These are phyloP conservation scores for Leptoclinus maculatus DNA, from an alignment of 2,797 vertebrate genomes.

Conservation along the genomic window DNA sequence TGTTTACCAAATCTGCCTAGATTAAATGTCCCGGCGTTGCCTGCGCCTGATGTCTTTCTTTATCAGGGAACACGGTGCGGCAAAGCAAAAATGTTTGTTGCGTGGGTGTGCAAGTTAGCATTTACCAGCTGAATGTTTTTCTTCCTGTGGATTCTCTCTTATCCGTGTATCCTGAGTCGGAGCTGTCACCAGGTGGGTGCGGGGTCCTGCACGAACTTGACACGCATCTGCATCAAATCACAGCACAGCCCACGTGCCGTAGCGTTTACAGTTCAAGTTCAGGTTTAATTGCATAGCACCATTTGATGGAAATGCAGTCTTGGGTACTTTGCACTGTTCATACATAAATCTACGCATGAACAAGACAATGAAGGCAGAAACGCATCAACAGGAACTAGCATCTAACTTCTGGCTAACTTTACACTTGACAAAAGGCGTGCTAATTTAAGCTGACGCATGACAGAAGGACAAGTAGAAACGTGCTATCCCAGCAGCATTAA, in stretches of 20 bases:
- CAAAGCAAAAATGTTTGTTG: slow-evolving; percentile 40
- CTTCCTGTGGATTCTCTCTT: slow-evolving; percentile 20
- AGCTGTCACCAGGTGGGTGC: slow-evolving; percentile 30
- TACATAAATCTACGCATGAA: background rate
- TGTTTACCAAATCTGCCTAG: slow-evolving; percentile 68
- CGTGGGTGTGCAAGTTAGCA: slow-evolving; percentile 51
- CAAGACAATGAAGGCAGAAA: background rate
- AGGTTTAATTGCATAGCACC: slow-evolving; percentile 38
- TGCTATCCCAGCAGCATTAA: background rate
- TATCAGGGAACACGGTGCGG: slow-evolving; percentile 50
- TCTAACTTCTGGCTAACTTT: background rate
- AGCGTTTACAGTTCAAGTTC: slow-evolving; percentile 37
- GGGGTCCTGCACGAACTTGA: slow-evolving; percentile 37
- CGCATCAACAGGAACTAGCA: background rate
- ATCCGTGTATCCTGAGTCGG: slow-evolving; percentile 39
- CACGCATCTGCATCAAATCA: slow-evolving; percentile 20
- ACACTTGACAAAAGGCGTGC: background rate
- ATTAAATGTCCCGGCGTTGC: slow-evolving; percentile 63
- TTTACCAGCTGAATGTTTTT: slow-evolving; percentile 42
- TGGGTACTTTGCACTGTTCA: slow-evolving; percentile 15
- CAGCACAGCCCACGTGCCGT: slow-evolving; percentile 27
- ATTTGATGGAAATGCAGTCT: slow-evolving; percentile 32
- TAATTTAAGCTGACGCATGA: too few species aligned
- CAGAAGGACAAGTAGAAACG: background rate
- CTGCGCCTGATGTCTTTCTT: slow-evolving; percentile 65